Evolutionary conservation across 2,888 invertebrate genomes (phyloP).

Genomic region (Agonopterix heracliana): DNA sequence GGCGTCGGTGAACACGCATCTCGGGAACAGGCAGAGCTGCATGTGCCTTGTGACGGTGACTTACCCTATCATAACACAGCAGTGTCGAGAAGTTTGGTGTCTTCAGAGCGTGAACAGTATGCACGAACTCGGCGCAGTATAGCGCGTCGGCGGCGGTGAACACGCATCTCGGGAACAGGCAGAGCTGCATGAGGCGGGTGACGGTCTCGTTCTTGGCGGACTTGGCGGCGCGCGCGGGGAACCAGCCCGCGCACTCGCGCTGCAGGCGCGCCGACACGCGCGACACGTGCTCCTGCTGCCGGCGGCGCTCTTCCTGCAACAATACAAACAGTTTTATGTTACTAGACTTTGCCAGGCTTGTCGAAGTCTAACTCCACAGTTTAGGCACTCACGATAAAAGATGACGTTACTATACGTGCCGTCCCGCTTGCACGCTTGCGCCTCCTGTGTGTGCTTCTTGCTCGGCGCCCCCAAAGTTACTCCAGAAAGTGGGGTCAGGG

Average conservation of each 20-base stretch:
- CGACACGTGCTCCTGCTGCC: conserved; percentile 95
- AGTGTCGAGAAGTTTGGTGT: conserved; percentile 98
- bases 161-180: conserved; percentile 97
- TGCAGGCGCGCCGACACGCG: conserved; percentile 84
- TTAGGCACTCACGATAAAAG: too few relatives aligned
- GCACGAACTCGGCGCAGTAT: conserved; percentile 98
- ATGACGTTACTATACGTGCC: too few relatives aligned
- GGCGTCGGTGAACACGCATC: conserved; percentile 96
- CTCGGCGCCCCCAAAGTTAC: too few relatives aligned
- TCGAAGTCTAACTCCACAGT: too few relatives aligned
- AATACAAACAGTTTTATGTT: not conserved
- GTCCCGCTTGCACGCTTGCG: too few relatives aligned
- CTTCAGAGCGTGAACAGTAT: conserved; percentile 94
- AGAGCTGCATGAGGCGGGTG: conserved; percentile 96
- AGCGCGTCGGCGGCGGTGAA: conserved; percentile 97
- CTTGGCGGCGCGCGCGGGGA: conserved; percentile 88
- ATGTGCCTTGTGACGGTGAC: conserved; percentile 96
- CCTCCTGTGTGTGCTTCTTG: too few relatives aligned
- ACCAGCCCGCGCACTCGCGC: conserved; percentile 91
- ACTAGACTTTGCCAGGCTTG: too few relatives aligned
- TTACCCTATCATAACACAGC: conserved; percentile 96
- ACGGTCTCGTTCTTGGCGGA: conserved; percentile 97
- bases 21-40: conserved; percentile 96
- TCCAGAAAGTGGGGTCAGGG: too few relatives aligned
- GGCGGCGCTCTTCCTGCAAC: conserved; percentile 90